Base-by-base conservation (phyloP, 1,140 invertebrate genomes). In the Drosophila hydei region DNA sequence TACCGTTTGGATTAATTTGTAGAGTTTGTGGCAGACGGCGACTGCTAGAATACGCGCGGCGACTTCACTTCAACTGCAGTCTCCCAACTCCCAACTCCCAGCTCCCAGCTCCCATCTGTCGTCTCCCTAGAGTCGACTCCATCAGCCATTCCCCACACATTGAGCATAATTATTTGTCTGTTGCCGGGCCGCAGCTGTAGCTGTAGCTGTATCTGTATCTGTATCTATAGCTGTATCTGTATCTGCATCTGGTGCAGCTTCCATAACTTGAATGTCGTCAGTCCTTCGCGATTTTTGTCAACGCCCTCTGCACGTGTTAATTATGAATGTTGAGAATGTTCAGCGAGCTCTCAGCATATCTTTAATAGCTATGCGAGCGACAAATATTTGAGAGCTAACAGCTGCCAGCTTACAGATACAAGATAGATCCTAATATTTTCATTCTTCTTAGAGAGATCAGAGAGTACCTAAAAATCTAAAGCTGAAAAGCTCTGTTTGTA, bases 1-100 rank as follows among this genome's bases (percentile, higher is more conserved):
- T 76, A 79, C 78, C 77, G 73, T 76, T 85, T 75, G 81, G 81
- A 85, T 85, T 85, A 85, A 85, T 85, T 85, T 85, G 81, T 85
- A 87, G 63, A 80, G 72, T 71, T 73, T 63, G 42, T 61, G 45
- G 47, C 52, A 19, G 67, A 33, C 63, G 52, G 25, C 40, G 51
- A 33, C 62, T 25, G 9, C 45, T 11, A 47, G 45, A 61, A 33
- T 9, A 12, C 18, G 14, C 38, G 25, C 38, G n/a, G 14, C n/a
- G 11, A 33, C 59, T 23, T 8, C 25, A 33, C 59, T 23, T 8
- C 25, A 1, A 27, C 21, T 23, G 19, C 51, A 11, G n/a, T n/a
- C 14, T 18, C 19, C n/a, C 1, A 8, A 18, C 45, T 16, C 55
- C 43, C 23, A n/a, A 9, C 23, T 45, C 12, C 38, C 48, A 45